Conservation (phyloP, 2,888 invertebrate genomes). For the Scaptomyza polygonia region DNA sequence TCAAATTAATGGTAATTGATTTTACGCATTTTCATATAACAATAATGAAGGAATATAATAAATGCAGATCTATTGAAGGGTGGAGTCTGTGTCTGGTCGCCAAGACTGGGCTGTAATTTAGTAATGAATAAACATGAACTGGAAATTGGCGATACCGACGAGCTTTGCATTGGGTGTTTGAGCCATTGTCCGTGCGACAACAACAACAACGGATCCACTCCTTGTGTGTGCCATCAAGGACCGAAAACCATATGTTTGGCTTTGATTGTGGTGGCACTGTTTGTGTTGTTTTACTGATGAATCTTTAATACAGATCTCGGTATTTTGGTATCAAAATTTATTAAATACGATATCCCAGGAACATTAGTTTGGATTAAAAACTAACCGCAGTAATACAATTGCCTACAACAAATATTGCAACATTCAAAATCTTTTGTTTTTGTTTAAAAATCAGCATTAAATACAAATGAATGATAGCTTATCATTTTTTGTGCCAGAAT, state of each 20-base stretch:
- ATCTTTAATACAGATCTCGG: too few relatives aligned
- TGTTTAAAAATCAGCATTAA: background rate
- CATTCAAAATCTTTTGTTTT: too few relatives aligned
- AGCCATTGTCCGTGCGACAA: background rate
- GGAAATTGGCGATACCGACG: background rate
- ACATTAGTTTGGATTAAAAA: too few relatives aligned
- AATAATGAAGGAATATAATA: too few relatives aligned
- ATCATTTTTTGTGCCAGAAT: background rate
- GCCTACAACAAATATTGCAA: too few relatives aligned
- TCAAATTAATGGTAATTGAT: background rate
- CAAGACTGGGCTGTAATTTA: background rate
- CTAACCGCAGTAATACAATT: too few relatives aligned
- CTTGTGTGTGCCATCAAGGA: background rate
- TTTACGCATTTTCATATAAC: background rate
- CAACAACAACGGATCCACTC: background rate
- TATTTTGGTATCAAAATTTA: too few relatives aligned
- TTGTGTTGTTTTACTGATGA: background rate
- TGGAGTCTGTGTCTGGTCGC: background rate
- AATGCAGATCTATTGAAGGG: background rate
- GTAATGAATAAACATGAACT: background rate
- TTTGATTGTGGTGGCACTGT: background rate
- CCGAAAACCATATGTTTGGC: background rate
- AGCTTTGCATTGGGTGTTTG: background rate
- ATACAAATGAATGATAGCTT: background rate
- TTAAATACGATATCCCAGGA: too few relatives aligned